Conservation (phyloP, 2,113 vertebrate genomes). For the Gobio gobio region DNA sequence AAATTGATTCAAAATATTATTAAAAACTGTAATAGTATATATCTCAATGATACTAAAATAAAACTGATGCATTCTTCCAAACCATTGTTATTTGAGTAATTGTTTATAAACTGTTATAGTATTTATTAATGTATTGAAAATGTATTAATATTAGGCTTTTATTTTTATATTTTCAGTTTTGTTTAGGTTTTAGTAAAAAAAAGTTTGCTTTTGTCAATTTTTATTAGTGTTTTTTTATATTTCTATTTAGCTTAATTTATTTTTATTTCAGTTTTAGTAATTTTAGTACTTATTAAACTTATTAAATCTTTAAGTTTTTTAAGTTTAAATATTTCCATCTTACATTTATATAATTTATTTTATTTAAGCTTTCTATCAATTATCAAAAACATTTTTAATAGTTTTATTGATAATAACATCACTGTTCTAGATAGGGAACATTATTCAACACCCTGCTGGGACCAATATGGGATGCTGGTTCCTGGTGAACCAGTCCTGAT, state of each 20-base stretch:
- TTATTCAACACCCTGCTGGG: conserved; percentile 15
- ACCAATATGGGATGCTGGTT: too few relatives aligned
- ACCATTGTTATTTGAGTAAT: not conserved
- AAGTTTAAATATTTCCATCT: not conserved
- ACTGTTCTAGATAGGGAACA: conserved; percentile 6
- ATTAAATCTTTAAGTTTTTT: not conserved
- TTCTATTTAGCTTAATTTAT: not conserved
- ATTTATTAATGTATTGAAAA: not conserved
- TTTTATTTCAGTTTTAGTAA: not conserved
- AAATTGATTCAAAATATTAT: too few relatives aligned
- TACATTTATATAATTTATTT: not conserved
- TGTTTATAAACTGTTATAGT: not conserved
- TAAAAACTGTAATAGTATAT: too few relatives aligned
- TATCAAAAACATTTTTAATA: not conserved
- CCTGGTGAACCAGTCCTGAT: too few relatives aligned
- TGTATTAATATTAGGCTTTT: not conserved
- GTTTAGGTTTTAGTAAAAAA: too few relatives aligned
- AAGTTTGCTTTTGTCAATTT: not conserved
- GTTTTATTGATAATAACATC: not conserved
- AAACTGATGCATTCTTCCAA: not conserved
- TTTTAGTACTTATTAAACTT: not conserved
- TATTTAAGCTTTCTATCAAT: not conserved
- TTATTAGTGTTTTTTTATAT: not conserved
- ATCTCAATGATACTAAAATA: too few relatives aligned
- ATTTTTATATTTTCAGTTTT: not conserved